A percentile compares a stretch with the other conserved stretches of the same genome.
Conservation (phyloP, 2,113 vertebrate species). For the Lepus timidus region DNA sequence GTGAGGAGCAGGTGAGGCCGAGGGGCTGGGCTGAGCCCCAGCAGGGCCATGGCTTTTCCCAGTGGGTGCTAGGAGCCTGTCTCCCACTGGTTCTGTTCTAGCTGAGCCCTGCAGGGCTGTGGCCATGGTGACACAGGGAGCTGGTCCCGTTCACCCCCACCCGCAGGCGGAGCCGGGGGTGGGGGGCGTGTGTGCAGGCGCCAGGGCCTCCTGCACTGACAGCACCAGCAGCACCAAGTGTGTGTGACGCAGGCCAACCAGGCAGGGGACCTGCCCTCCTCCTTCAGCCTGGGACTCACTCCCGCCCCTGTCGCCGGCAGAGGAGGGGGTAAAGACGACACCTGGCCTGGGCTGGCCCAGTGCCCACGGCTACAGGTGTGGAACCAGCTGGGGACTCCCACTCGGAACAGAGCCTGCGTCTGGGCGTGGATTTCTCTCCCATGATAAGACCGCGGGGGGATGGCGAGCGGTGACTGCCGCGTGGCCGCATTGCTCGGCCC, state of each 20-base stretch:
- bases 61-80: accelerated
- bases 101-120: too few species aligned
- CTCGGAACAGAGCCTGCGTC: background rate
- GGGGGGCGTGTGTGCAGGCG: too few species aligned
- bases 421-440: background rate
- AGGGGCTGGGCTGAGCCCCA: background rate
- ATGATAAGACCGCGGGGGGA: background rate
- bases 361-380: too few species aligned
- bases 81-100: background rate
- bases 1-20: background rate
- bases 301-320: background rate
- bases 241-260: accelerated
- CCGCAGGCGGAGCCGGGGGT: too few species aligned
- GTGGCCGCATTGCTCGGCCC: background rate
- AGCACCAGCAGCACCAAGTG: background rate
- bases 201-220: background rate
- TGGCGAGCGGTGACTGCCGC: background rate
- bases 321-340: background rate
- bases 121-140: too few species aligned
- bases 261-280: too few species aligned
- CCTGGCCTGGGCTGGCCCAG: background rate
- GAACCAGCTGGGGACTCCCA: background rate
- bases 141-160: too few species aligned
- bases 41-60: background rate
- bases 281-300: background rate